Base-by-base conservation (phyloP, 1,140 invertebrate genomes). In the Teleopsis dalmanni region DNA sequence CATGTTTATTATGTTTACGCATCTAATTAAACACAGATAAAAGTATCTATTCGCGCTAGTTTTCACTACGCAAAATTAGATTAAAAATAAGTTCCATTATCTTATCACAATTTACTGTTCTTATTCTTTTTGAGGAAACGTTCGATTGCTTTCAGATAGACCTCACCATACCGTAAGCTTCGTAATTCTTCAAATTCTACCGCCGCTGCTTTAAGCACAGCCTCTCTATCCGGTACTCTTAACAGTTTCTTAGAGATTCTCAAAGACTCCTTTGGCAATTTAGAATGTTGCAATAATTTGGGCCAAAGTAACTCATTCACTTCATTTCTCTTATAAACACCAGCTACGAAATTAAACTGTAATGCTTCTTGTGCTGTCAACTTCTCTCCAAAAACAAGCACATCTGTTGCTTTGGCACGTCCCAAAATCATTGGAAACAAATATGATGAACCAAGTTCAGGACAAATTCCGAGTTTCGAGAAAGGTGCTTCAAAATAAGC, bases 401-500 rank as follows among this genome's bases (percentile, higher is more conserved):
- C 72, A 70, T 94, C 87, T 48, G 75, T 76, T 18, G 91, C 88
- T 80, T 88, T 59, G 48, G 73, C 73, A 35, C 70, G 70, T 25
- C 93, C 93, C 73, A 96, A 80, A 25, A 95, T 71, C 58, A 72
- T 76, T 1, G 92, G 88, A 65, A 95, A 95, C 26, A 80, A 84
- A 56, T 83, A 85, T 10, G 85, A 82, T 7, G 91, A 91, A 62
- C 88, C 83, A 13, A 83, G 91, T 77, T 97, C 92, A 11, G 88
- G 80, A 47, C 82, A 79, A 44, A 95, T 73, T 18, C 88, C 89
- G 23, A 95, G 69, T 52, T 76, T 73, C 25, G 83, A 76, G 69
- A 97, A 95, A 40, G 93, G 92, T 47, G 90, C 88, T 47, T 81
- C 76, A 67, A 97, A 94, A 55, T 82, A 87, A 13, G 91, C 88